Evolutionary conservation across 2,888 invertebrate species (phyloP).

Genomic region (Phyllotreta striolata): DNA sequence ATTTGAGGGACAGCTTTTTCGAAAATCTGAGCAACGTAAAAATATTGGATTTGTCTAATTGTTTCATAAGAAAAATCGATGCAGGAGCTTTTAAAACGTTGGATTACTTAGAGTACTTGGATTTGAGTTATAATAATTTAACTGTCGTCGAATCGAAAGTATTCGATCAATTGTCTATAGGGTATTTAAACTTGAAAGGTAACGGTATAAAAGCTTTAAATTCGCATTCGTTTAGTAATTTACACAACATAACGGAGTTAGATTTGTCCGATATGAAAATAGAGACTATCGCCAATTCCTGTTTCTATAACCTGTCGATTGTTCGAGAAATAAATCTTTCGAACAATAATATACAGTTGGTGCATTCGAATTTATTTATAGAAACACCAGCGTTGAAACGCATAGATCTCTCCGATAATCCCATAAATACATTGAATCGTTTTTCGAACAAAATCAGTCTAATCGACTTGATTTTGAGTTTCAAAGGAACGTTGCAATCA

Average conservation of each 20-base stretch:
- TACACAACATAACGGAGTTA: constrained; percentile 2
- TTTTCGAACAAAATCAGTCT: constrained; percentile 21
- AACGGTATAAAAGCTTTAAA: constrained; percentile 5
- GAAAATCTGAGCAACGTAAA: background rate
- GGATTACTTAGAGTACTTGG: constrained; percentile 1
- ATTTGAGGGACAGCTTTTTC: constrained; percentile 10
- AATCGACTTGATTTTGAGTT: constrained; percentile 4
- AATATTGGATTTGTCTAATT: constrained; percentile 20
- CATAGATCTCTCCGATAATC: constrained; percentile 13
- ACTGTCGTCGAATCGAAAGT: constrained; percentile 1
- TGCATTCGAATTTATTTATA: constrained; percentile 9
- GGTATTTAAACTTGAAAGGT: constrained; percentile 8
- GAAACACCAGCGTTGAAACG: constrained; percentile 6
- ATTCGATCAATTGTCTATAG: constrained; percentile 1
- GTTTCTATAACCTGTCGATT: constrained; percentile 11
- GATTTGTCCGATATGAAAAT: constrained; percentile 17
- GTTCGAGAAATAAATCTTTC: constrained; percentile 12
- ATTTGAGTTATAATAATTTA: constrained; percentile 18
- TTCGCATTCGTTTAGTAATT: constrained; percentile 6
- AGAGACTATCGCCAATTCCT: constrained; percentile 1
- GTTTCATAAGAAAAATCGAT: constrained; percentile 24
- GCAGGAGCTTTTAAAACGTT: background rate
- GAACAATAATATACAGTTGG: constrained; percentile 8
- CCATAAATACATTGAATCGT: constrained; percentile 5
- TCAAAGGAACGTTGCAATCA: constrained; percentile 4